Evolutionary conservation across 2,113 vertebrate genomes (phyloP).

Genomic region (Campylomormyrus numenius): DNA sequence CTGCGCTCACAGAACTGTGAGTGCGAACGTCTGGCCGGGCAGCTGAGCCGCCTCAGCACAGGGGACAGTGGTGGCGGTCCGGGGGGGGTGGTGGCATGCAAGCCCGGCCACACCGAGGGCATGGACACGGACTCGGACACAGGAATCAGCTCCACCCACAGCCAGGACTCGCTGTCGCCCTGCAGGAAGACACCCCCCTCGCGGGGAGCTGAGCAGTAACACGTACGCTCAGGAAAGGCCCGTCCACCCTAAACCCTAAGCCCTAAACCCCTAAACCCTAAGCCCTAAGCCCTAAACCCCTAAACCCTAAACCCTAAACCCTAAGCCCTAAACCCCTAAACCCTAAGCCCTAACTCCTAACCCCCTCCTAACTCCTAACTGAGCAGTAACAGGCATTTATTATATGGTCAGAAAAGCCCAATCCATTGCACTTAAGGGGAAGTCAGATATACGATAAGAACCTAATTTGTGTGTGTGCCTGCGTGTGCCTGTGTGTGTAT

Average conservation of each 20-base stretch:
- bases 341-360: neutral
- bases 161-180: slow-evolving; percentile 84
- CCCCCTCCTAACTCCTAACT: no score
- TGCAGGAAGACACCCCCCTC: slow-evolving; percentile 59
- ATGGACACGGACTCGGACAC: slow-evolving; percentile 97
- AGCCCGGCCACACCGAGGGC: slow-evolving; percentile 49
- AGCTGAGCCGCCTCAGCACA: slow-evolving; percentile 66
- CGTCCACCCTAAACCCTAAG: neutral
- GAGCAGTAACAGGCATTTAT: slow-evolving; percentile 48
- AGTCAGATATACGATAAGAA: neutral
- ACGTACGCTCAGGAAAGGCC: neutral
- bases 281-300: neutral
- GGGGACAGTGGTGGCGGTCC: slow-evolving; percentile 49
- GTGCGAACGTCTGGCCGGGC: slow-evolving; percentile 73
- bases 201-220: slow-evolving; percentile 59
- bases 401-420: neutral
- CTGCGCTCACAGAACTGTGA: slow-evolving; percentile 76
- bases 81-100: slow-evolving; percentile 35
- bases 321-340: neutral
- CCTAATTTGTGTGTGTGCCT: neutral
- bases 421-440: neutral
- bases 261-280: no score
- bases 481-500: no score
- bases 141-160: slow-evolving; percentile 93
- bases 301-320: neutral